Evolutionary conservation across 2,888 invertebrate species (phyloP), one percentile per base, ranked within the genome.

Genomic region (Tubiluchus corallicola): DNA sequence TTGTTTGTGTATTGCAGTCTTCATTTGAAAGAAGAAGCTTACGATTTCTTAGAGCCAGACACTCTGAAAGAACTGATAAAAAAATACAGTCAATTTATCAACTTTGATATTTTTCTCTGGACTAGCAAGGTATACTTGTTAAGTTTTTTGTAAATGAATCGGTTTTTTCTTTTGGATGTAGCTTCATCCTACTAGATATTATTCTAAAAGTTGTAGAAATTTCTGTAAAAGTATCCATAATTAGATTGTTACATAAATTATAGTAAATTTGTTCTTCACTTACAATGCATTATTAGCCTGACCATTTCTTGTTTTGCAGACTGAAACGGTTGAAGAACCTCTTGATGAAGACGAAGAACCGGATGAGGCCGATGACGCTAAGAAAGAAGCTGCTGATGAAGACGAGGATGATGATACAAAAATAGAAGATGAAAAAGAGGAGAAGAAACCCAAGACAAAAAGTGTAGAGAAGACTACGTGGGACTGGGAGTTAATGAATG

Each of bases 41-140:
- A 78, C 52, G 96, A 96, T 69, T 98, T 83, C 72, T 68, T 96
- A 58, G 92, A 98, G 66, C 75, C 82, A 51, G 81, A 84, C 59
- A 88, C 88, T 1, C 74, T 98, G 53, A 79, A 79, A 57, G 77
- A 78, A 55, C 72, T 98, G 48, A 82, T 99, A 49, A 82, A 82
- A 68, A 98, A 96, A 67, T 99, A 98, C 69, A 92, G 92, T 3
- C 96, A 99, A 70, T 98, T 99, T 69, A 99, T 99, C 64, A 98
- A 94, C 68, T 99, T 98, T 75, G 85, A 88, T 48, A 98, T 99
- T 63, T 81, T 81, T 67, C 68, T 98, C 64, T 98, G 94, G 94
- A 75, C 80, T 39, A 75, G 74, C 58, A 75, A 74, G 60, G 70
- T 70, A 53, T 43, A 47, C 9, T 4, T 46, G 15, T n/a, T n/a